These are phyloP conservation scores for Fregata magnificens DNA, from an alignment of 2,113 vertebrate species.

Conservation along the genomic window DNA sequence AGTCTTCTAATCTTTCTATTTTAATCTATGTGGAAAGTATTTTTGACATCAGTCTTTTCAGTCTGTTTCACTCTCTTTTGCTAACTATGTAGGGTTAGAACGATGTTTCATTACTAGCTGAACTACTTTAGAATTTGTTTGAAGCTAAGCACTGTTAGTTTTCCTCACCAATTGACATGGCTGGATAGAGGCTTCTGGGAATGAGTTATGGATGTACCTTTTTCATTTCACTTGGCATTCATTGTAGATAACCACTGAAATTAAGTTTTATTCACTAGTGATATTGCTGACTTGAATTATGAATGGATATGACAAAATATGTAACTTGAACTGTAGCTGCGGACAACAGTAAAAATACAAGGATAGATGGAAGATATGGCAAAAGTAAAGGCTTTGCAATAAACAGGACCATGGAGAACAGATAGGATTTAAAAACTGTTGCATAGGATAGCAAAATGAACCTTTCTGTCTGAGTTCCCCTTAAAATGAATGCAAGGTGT, in stretches of 20 bases:
- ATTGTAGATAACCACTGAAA: background rate
- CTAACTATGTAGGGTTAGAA: background rate
- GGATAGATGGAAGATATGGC: background rate
- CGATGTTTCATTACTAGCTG: background rate
- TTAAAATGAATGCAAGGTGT: background rate
- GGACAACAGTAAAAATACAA: background rate
- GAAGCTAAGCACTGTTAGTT: background rate
- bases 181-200: background rate
- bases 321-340: background rate
- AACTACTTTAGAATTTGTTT: background rate
- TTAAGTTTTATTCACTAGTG: background rate
- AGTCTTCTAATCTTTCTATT: background rate
- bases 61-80: background rate
- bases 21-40: background rate
- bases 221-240: background rate
- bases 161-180: background rate
- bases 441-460: background rate
- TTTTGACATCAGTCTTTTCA: background rate
- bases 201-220: background rate
- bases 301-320: background rate
- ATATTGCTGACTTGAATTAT: background rate
- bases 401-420: background rate
- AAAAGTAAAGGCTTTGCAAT: background rate
- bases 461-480: background rate
- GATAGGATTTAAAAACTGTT: background rate